A percentile compares a stretch with the other conserved stretches of the same genome.
These are phyloP conservation scores for Cyprinodon tularosa DNA, from an alignment of 2,113 vertebrate species.

Conservation along the genomic window DNA sequence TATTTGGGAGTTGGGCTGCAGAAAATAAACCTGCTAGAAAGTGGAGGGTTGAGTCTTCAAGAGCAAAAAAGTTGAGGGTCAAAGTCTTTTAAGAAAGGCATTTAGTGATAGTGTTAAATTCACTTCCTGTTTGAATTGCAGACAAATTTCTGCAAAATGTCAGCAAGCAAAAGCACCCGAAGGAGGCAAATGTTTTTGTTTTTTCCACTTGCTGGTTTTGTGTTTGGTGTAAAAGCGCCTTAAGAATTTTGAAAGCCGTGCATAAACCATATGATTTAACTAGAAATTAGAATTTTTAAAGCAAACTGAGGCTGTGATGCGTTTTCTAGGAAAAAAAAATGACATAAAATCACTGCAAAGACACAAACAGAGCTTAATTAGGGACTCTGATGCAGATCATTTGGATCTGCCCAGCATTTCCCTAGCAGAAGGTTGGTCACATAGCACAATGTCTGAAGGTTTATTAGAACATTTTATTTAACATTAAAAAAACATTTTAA, in stretches of 20 bases:
- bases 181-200: too few relatives aligned
- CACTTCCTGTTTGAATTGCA: too few relatives aligned
- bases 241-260: too few relatives aligned
- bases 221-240: too few relatives aligned
- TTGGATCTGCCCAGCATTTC: neutral
- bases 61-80: slow-evolving; percentile 11
- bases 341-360: neutral
- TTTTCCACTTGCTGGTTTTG: too few relatives aligned
- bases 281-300: too few relatives aligned
- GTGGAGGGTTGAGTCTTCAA: slow-evolving; percentile 26
- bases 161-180: too few relatives aligned
- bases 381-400: neutral
- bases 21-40: neutral
- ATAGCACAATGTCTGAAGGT: neutral
- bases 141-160: too few relatives aligned
- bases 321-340: neutral
- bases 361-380: neutral
- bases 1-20: slow-evolving; percentile 16
- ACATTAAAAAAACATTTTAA: neutral
- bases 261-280: too few relatives aligned
- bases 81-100: too few relatives aligned
- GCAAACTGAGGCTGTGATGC: too few relatives aligned
- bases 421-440: neutral
- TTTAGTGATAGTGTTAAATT: too few relatives aligned
- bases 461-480: neutral